Conservation (phyloP, 1,140 invertebrate genomes). For the Cryptotermes secundus region DNA sequence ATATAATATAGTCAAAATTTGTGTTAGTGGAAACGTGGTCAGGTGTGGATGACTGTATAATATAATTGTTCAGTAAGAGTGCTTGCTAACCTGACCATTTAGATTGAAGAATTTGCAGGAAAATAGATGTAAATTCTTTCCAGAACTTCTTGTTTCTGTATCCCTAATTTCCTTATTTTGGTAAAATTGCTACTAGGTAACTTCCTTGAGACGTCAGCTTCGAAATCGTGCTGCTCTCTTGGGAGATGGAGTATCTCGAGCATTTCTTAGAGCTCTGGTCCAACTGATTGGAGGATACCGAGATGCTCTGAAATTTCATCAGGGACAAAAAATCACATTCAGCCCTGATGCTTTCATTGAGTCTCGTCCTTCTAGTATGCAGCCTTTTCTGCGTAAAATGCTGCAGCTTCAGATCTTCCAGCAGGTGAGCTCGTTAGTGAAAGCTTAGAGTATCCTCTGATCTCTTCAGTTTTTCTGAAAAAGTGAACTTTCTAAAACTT, state of each 20-base stretch:
- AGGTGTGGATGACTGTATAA: no score
- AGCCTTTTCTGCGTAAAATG: constrained; percentile 88
- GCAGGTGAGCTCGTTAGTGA: constrained; percentile 59
- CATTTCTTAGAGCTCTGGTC: constrained; percentile 86
- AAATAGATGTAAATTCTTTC: no score
- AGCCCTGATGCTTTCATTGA: constrained; percentile 82
- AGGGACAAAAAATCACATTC: constrained; percentile 82
- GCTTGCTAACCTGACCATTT: no score
- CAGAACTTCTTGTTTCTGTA: no score
- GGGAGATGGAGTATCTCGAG: constrained; percentile 86
- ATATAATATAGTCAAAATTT: no score
- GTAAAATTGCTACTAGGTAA: constrained; percentile 52
- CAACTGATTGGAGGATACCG: constrained; percentile 91
- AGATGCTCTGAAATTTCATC: constrained; percentile 80
- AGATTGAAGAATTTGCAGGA: no score
- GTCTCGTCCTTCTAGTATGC: constrained; percentile 75
- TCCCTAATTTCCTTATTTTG: constrained; percentile 35
- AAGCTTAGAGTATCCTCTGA: no score
- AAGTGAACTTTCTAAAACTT: no score
- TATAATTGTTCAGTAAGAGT: no score
- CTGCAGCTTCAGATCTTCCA: constrained; percentile 92
- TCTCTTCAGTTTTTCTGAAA: no score
- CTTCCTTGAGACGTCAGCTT: constrained; percentile 67
- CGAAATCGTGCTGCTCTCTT: constrained; percentile 67
- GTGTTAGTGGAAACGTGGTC: no score